Evolutionary conservation across 2,113 vertebrate genomes (phyloP).

Genomic region (Petaurus breviceps): DNA sequence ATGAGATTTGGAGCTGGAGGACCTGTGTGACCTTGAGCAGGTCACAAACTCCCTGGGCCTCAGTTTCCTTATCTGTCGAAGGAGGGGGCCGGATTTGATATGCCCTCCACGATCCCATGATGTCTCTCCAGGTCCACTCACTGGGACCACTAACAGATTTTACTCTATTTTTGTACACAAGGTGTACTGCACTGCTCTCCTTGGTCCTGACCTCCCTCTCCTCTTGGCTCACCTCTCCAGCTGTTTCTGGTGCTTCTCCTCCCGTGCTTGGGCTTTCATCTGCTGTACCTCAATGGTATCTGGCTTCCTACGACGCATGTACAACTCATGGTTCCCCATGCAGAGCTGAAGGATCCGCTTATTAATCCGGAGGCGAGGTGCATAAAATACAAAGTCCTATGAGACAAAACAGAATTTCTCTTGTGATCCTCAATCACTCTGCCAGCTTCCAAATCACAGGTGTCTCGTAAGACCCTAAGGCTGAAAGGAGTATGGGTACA

Average conservation of each 20-base stretch:
- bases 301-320: constrained; percentile 96
- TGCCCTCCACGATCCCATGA: not conserved
- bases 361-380: constrained; percentile 95
- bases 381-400: constrained; percentile 97
- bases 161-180: not conserved
- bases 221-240: constrained; percentile 87
- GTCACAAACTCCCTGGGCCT: too few species aligned
- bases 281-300: constrained; percentile 99
- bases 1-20: not conserved
- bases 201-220: rapidly evolving
- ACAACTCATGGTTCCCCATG: constrained; percentile 98
- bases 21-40: too few species aligned
- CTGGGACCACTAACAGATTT: not conserved
- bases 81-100: not conserved
- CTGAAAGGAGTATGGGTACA: not conserved
- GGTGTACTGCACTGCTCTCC: not conserved
- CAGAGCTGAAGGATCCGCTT: constrained; percentile 98
- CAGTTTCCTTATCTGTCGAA: not conserved
- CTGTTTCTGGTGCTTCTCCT: constrained; percentile 95
- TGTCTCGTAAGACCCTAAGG: not conserved
- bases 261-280: constrained; percentile 97
- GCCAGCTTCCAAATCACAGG: not conserved
- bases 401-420: not conserved
- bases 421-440: rapidly evolving
- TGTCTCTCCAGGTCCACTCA: too few species aligned